Percentiles rank a stretch among this genome's conserved stretches.
phyloP scores from a whole-genome alignment of 2,888 invertebrate genomes.

The Agrochola circellaris region DNA sequence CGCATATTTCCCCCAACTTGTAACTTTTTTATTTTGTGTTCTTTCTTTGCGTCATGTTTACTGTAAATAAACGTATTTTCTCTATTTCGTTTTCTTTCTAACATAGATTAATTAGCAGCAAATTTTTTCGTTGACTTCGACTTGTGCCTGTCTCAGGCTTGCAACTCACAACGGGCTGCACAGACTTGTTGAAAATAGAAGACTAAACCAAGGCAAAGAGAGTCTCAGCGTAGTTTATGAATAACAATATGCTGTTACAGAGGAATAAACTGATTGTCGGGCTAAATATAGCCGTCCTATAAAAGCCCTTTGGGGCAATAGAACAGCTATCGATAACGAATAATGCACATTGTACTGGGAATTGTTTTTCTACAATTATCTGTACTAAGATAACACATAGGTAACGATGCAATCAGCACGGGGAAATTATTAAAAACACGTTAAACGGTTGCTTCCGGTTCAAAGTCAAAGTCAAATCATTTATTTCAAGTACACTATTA shows the following conservation, averaged over 20 bases:
- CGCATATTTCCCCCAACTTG: no score
- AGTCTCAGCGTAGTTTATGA: background rate
- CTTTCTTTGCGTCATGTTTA: no score
- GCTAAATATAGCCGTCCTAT: conserved; percentile 14
- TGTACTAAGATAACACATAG: conserved; percentile 17
- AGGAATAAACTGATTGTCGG: background rate
- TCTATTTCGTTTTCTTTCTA: no score
- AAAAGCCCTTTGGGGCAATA: conserved; percentile 21
- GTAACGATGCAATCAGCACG: conserved; percentile 7
- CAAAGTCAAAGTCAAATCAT: no score
- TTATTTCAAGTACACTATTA: no score
- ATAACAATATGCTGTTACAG: background rate
- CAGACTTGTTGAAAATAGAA: background rate
- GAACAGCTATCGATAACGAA: conserved; percentile 8
- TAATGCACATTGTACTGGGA: conserved; percentile 16
- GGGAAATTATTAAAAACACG: conserved; percentile 1
- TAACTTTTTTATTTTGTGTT: no score
- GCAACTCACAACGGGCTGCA: background rate
- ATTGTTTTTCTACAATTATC: conserved; percentile 41
- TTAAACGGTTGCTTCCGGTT: background rate
- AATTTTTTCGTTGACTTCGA: no score
- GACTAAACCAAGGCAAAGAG: background rate
- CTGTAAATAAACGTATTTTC: no score
- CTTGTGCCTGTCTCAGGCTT: no score
- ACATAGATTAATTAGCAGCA: no score